phyloP scores from a whole-genome alignment of 2,113 vertebrate species.

The Penelope pileata region DNA sequence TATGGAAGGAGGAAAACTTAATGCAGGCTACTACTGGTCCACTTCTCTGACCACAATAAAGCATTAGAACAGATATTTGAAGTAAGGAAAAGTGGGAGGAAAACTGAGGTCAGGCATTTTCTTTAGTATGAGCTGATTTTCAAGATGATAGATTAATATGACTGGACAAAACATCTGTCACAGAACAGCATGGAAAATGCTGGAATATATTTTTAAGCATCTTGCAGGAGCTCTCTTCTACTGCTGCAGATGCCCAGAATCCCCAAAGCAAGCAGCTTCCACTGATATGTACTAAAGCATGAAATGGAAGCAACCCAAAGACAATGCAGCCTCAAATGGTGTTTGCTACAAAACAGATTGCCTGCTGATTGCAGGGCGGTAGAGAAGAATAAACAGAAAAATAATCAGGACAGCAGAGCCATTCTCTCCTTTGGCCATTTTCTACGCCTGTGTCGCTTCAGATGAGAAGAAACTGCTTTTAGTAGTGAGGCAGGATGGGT shows the following conservation, averaged over 20 bases:
- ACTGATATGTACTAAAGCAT: background rate
- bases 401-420: background rate
- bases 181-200: background rate
- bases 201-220: background rate
- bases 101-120: background rate
- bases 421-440: background rate
- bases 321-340: background rate
- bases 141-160: background rate
- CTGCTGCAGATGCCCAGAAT: background rate
- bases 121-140: background rate
- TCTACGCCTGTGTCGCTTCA: background rate
- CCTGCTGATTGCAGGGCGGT: background rate
- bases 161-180: conserved; percentile 11
- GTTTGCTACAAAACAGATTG: background rate
- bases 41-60: background rate
- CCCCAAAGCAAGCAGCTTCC: background rate
- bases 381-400: background rate
- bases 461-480: background rate
- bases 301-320: background rate
- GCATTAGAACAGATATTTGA: background rate
- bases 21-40: background rate
- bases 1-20: background rate
- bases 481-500: background rate
- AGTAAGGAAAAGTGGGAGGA: background rate
- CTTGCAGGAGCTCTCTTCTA: background rate